phyloP scores from a whole-genome alignment of 2,113 vertebrate species.

The Microcebus murinus region DNA sequence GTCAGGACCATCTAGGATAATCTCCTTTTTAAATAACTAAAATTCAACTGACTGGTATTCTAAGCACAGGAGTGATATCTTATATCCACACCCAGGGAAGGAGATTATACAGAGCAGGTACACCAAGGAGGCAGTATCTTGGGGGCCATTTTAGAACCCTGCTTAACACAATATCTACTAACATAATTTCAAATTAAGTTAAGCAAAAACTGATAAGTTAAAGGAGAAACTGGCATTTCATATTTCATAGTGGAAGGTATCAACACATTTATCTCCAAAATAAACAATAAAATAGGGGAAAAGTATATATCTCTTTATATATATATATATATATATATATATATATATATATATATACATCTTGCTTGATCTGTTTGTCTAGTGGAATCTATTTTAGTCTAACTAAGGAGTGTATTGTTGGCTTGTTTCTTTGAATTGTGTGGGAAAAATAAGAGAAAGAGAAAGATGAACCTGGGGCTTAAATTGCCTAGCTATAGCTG shows the following conservation, averaged over 20 bases:
- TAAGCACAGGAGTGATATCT: background rate
- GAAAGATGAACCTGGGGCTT: background rate
- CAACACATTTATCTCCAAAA: background rate
- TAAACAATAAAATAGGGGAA: background rate
- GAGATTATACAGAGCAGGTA: background rate
- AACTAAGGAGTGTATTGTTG: background rate
- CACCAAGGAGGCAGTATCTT: background rate
- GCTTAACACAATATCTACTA: background rate
- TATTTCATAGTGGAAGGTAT: background rate
- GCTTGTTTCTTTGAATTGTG: background rate
- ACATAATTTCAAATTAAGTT: background rate
- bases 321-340: background rate
- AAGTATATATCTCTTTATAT: background rate
- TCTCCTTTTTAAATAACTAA: background rate
- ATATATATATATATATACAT: background rate
- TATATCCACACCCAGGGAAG: background rate
- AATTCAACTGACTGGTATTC: background rate
- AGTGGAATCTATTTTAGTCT: background rate
- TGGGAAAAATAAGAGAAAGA: background rate
- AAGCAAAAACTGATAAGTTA: background rate
- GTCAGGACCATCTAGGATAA: background rate
- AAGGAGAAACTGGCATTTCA: background rate
- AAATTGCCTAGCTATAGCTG: background rate
- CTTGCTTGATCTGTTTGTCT: background rate
- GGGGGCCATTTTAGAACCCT: background rate